These are phyloP conservation scores for Ferdinandea cuprea DNA, from an alignment of 2,888 invertebrate species.

Conservation along the genomic window DNA sequence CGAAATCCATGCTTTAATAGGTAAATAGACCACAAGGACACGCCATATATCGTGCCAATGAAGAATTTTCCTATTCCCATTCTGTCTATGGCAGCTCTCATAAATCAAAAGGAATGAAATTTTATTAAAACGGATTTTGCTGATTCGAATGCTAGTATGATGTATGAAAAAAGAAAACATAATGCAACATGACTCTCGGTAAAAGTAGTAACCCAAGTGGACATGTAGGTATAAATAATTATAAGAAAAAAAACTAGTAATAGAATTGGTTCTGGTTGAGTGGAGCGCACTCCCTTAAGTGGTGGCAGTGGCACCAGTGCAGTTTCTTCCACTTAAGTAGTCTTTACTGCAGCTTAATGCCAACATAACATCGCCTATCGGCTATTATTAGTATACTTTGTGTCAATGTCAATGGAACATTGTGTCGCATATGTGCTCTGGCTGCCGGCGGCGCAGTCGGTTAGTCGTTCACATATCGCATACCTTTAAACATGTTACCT, in stretches of 20 bases:
- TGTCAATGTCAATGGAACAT: conserved; percentile 68
- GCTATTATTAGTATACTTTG: conserved; percentile 56
- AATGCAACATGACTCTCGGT: conserved; percentile 17
- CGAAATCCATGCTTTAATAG: conserved; percentile 53
- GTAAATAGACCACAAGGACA: conserved; percentile 52
- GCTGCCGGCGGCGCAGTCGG: conserved; percentile 16
- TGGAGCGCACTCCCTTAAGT: conserved; percentile 17
- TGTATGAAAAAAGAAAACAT: not conserved
- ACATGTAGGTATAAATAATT: not conserved
- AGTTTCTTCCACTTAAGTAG: conserved; percentile 21
- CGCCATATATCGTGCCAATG: conserved; percentile 55
- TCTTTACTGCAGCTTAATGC: conserved; percentile 44
- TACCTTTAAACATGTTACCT: conserved; percentile 20
- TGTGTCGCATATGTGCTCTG: conserved; percentile 60
- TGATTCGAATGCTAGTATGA: not conserved
- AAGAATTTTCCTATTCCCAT: conserved; percentile 17
- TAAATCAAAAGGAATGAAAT: conserved; percentile 49
- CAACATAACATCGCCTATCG: conserved; percentile 37
- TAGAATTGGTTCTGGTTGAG: conserved; percentile 28
- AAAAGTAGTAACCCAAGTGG: not conserved
- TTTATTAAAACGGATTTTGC: not conserved
- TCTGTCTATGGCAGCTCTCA: conserved; percentile 16
- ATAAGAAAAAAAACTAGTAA: conserved; percentile 10
- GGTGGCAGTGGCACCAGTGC: conserved; percentile 8
- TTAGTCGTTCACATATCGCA: conserved; percentile 15